Conservation (phyloP, 2,113 vertebrate genomes). For the Pipra filicauda region DNA sequence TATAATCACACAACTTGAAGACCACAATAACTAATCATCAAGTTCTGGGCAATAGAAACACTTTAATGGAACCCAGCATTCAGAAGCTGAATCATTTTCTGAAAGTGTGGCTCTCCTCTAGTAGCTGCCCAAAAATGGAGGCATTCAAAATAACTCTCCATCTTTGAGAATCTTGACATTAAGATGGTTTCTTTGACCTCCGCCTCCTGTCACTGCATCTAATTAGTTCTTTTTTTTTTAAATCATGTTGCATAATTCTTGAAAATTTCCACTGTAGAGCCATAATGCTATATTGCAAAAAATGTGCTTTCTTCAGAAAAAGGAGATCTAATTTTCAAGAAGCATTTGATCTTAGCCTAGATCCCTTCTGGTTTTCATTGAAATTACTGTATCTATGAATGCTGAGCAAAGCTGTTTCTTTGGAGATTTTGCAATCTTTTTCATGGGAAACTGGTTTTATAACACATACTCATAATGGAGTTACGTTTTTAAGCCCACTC, state of each 20-base stretch:
- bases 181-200: background rate
- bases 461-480: background rate
- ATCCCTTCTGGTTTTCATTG: background rate
- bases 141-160: constrained; percentile 9
- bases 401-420: background rate
- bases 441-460: background rate
- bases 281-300: background rate
- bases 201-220: background rate
- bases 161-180: background rate
- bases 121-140: background rate
- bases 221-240: background rate
- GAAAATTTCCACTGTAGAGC: background rate
- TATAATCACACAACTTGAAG: background rate
- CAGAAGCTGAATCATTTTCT: background rate
- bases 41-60: background rate
- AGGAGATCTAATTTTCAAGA: background rate
- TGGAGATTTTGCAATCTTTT: background rate
- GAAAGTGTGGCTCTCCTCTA: background rate
- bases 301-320: background rate
- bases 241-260: background rate
- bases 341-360: background rate
- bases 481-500: background rate
- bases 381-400: background rate
- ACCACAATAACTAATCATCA: background rate
- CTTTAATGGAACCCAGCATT: background rate